Base-by-base conservation (phyloP, 2,797 vertebrate genomes). In the Diglossa cyanea region DNA sequence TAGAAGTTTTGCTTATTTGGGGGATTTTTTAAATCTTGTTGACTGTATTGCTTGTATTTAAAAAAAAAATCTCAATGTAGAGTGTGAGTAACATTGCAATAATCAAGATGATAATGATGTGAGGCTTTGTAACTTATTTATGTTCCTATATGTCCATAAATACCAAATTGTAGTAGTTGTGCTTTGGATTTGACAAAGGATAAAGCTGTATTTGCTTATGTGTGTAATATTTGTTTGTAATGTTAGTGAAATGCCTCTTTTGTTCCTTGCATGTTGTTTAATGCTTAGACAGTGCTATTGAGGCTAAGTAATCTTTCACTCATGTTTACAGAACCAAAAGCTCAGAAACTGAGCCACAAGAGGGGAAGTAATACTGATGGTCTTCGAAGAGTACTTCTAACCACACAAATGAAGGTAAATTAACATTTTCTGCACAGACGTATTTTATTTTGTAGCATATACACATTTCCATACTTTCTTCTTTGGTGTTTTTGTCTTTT, bases 341-440 rank as follows among this genome's bases (percentile, higher is more conserved):
- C 97, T 80, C 98, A 98, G 94, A 98, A 97, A 96, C 96, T 98
- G 82, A 98, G 97, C 96, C 98, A 98, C 80, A 98, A 97, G 95
- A 98, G 98, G 91, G 98, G 97, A 88, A 97, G 80, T 93, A 98
- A 98, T 91, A 94, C 97, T 23, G 98, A 98, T 60, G 97, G 98
- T 35, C 97, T 99, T 86, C 98, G 98, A 94, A 98, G 98, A 98
- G 98, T 98, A 44, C 98, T 99, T 70, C 97, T 99, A 76, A 98
- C 98, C 66, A 98, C 99, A 84, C 99, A 99, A 97, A 97, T 99
- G 91, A 99, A 99, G 99, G 99, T 99, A 98, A 96, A 79, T 93
- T 57, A 70, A 61, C 20, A 74, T 47, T 94, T 95, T 68, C 83
- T 25, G 20, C 74, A 24, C 17, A 65, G 45, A 31, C 92, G n/a